phyloP scores from a whole-genome alignment of 1,140 invertebrate genomes.

The Drosophila saltans region DNA sequence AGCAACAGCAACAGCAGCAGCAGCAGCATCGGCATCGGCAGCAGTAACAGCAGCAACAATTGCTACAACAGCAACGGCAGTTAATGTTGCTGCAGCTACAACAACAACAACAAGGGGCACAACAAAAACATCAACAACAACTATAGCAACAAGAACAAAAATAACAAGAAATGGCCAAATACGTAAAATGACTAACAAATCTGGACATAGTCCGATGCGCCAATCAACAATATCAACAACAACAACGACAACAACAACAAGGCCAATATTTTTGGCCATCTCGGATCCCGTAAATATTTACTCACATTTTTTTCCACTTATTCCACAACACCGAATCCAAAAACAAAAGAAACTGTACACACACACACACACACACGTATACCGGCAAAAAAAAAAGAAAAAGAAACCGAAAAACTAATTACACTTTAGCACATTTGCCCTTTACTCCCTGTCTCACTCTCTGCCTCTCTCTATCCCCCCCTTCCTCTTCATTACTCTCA shows the following conservation, averaged over 20 bases:
- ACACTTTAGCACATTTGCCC: constrained; percentile 15
- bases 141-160: constrained; percentile 28
- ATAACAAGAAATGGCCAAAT: constrained; percentile 10
- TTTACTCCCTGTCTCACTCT: not conserved
- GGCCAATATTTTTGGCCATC: constrained; percentile 58
- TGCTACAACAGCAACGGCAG: constrained; percentile 15
- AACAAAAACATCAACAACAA: constrained; percentile 25
- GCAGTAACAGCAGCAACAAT: constrained; percentile 29
- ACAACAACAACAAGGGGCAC: constrained; percentile 18
- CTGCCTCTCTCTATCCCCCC: not conserved
- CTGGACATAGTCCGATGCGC: constrained; percentile 6
- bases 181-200: not conserved
- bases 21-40: constrained; percentile 23
- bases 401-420: constrained; percentile 25
- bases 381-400: not conserved
- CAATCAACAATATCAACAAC: constrained; percentile 14
- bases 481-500: no score
- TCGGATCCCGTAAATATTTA: constrained; percentile 73
- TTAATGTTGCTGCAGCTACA: constrained; percentile 34
- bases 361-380: not conserved
- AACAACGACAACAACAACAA: constrained; percentile 31
- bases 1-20: constrained; percentile 22
- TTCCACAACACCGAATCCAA: not conserved
- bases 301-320: constrained; percentile 31
- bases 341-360: not conserved